Evolutionary conservation across 2,888 invertebrate species (phyloP).

Genomic region (Stegana nigrithorax): DNA sequence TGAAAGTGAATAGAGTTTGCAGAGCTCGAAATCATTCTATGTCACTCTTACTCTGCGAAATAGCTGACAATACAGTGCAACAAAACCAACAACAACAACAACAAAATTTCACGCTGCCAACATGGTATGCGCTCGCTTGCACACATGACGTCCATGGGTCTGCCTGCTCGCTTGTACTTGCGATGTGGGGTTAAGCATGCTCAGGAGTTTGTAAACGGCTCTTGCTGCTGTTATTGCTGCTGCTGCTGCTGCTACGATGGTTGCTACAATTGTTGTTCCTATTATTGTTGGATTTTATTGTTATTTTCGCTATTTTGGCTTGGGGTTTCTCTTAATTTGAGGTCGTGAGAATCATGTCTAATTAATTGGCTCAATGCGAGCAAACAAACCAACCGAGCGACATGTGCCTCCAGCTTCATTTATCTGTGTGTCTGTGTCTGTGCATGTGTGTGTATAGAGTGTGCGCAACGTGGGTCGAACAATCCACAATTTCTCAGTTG

Average conservation of each 20-base stretch:
- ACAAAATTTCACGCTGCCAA: neutral
- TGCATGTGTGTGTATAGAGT: neutral
- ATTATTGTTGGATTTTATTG: conserved; percentile 34
- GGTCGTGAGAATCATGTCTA: conserved; percentile 66
- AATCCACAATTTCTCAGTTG: conserved; percentile 22
- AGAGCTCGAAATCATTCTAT: no score
- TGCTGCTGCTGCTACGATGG: conserved; percentile 33
- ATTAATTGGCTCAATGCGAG: conserved; percentile 58
- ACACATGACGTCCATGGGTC: no score
- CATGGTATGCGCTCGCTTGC: conserved; percentile 13
- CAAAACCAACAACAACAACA: no score
- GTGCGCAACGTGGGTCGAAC: conserved; percentile 11
- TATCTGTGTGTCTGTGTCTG: neutral
- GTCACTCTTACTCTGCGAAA: no score
- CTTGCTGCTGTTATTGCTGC: conserved; percentile 19
- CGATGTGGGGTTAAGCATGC: neutral
- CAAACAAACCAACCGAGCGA: conserved; percentile 20
- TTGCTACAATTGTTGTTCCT: conserved; percentile 23
- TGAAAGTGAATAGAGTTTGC: no score
- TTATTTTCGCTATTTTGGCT: conserved; percentile 58
- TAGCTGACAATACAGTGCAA: no score
- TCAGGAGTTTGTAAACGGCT: no score
- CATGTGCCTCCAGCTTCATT: conserved; percentile 26
- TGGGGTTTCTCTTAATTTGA: conserved; percentile 64
- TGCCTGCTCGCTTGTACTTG: no score